Conservation (phyloP, 2,888 invertebrate species). For the Deroplatys truncata region DNA sequence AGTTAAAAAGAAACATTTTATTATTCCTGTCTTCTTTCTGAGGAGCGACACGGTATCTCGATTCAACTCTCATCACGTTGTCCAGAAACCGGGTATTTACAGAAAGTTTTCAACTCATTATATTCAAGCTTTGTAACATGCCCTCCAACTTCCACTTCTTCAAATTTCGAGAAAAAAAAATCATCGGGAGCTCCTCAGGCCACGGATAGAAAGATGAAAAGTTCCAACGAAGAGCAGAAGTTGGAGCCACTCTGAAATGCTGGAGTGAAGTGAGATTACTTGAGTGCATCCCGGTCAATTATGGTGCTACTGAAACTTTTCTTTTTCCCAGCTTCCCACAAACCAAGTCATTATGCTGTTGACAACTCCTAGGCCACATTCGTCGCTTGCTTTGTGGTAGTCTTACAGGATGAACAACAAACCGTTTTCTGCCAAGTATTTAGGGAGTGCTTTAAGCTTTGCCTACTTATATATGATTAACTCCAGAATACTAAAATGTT, state of each 20-base stretch:
- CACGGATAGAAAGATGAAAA: neutral
- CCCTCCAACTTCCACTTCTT: neutral
- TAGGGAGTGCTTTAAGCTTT: too few relatives aligned
- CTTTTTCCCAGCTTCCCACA: neutral
- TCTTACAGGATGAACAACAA: too few relatives aligned
- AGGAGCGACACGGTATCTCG: too few relatives aligned
- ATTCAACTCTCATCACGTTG: too few relatives aligned
- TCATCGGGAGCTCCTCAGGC: neutral
- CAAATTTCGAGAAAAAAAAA: neutral
- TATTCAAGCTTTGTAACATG: neutral
- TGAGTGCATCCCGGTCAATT: neutral
- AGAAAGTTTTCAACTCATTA: neutral
- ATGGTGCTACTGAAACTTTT: neutral
- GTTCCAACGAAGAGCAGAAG: neutral
- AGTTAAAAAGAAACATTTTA: too few relatives aligned
- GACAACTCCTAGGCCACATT: neutral
- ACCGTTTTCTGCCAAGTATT: too few relatives aligned
- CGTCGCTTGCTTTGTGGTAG: too few relatives aligned
- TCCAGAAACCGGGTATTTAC: neutral
- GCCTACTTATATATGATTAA: too few relatives aligned
- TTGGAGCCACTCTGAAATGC: neutral
- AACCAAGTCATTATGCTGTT: neutral
- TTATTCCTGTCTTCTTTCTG: too few relatives aligned
- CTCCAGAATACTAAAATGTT: too few relatives aligned
- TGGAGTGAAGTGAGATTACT: neutral